Base-by-base conservation (phyloP, 2,888 invertebrate genomes). In the Ormyrus thymus region DNA sequence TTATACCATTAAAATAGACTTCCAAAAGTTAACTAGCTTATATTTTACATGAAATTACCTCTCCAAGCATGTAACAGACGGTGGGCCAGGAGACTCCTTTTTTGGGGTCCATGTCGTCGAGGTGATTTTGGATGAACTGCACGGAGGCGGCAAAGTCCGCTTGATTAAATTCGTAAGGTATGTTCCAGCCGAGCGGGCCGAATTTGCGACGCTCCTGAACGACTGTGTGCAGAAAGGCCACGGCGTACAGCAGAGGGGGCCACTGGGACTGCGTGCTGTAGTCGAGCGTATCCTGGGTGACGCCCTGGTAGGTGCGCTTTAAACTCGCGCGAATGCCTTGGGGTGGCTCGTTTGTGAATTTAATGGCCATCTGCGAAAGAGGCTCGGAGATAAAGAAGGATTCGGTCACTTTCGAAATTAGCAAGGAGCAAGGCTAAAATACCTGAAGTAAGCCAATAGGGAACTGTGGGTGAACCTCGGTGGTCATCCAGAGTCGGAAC, bases 51-150 rank as follows among this genome's bases (percentile, higher is more conserved):
- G 3, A 29, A 29, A 29, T 2, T 4, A 95, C 96, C 91, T 98
- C 98, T 51, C 98, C 98, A 53, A 98, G 93, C 98, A 98, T 98
- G 89, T 98, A 98, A 88, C 98, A 97, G 9, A 98, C 95, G 0
- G 98, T 98, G 29, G 97, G 97, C 98, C 98, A 98, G 0, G 98
- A 98, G 80, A 98, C 97, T 43, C 98, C 98, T 91, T 97, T 97
- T 88, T 98, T 98, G 0, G 97, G 97, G 90, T 98, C 98, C 92
- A 98, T 96, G 88, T 98, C 98, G 88, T 98, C 98, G 78, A 98
- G 91, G 91, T 98, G 98, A 89, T 98, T 98, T 90, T 98, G 98
- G 79, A 98, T 93, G 89, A 98, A 98, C 90, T 98, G 98, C 0
- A 98, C 96, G 80, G 98, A 96, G 2, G 98, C 97, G 3, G 97